These are phyloP conservation scores for Oophaga pumilio DNA, from an alignment of 2,113 vertebrate species.

Conservation along the genomic window DNA sequence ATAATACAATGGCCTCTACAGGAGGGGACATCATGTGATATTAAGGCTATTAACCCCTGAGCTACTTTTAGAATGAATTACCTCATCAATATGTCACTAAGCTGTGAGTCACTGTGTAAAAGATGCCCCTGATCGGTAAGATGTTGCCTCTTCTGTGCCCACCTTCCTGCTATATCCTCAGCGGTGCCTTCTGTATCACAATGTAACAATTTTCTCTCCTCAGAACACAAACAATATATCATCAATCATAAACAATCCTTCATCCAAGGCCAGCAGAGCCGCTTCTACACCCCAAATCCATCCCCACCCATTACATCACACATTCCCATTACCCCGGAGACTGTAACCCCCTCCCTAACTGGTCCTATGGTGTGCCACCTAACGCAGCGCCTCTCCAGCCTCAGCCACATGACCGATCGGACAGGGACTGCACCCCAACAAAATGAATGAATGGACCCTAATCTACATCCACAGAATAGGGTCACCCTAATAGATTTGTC, in stretches of 20 bases:
- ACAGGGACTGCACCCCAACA: not conserved
- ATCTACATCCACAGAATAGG: not conserved
- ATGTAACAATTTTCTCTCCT: not conserved
- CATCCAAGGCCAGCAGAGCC: not conserved
- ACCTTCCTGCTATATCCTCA: not conserved
- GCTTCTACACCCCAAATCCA: constrained; percentile 12
- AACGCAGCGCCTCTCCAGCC: constrained; percentile 10
- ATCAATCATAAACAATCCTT: not conserved
- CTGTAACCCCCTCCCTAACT: not conserved
- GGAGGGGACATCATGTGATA: not conserved
- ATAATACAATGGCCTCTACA: not conserved
- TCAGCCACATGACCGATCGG: not conserved
- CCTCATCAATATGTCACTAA: not conserved
- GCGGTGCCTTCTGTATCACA: not conserved
- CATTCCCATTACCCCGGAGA: not conserved
- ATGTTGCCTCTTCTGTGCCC: not conserved
- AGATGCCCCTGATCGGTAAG: not conserved
- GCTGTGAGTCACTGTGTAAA: not conserved
- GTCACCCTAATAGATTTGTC: constrained; percentile 17
- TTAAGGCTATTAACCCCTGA: not conserved
- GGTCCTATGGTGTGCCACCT: not conserved
- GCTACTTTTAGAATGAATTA: not conserved
- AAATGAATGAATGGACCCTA: constrained; percentile 12
- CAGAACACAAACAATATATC: not conserved
- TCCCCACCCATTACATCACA: constrained; percentile 48